Percentiles rank a stretch among this genome's conserved stretches.
Evolutionary conservation across 2,113 vertebrate species (phyloP).

Genomic region (Lathamus discolor): DNA sequence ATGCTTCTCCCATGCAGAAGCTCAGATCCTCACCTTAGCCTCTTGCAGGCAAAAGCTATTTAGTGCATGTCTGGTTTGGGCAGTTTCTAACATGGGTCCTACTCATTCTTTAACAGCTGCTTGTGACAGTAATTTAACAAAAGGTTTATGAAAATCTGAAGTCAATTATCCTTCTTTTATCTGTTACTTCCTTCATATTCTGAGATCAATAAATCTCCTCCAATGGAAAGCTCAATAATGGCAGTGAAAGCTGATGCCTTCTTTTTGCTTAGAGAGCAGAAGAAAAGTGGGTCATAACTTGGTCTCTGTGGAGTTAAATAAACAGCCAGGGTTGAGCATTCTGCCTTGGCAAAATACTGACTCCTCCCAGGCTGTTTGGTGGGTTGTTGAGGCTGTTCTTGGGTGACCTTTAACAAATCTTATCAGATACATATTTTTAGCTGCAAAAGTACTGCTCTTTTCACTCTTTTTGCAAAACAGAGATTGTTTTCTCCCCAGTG

Average conservation of each 20-base stretch:
- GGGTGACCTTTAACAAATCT: constrained; percentile 5
- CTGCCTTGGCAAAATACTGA: neutral
- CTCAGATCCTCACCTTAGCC: neutral
- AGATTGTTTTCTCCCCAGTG: neutral
- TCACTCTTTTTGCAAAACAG: neutral
- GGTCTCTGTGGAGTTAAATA: constrained; percentile 22
- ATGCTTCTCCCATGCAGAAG: neutral
- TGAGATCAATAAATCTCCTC: neutral
- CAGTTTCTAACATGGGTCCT: neutral
- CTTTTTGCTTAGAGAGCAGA: neutral
- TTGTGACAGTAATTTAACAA: neutral
- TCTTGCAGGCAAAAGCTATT: neutral
- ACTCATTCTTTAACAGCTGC: neutral
- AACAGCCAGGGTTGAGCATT: neutral
- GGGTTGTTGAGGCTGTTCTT: neutral
- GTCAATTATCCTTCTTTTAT: neutral
- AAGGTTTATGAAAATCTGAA: neutral
- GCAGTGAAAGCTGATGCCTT: neutral
- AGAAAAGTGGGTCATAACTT: neutral
- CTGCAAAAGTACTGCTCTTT: neutral
- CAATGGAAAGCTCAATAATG: neutral
- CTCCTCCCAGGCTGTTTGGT: neutral
- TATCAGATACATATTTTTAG: constrained; percentile 18
- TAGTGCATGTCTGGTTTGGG: neutral
- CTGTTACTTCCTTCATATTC: neutral